Evolutionary conservation across 2,113 vertebrate genomes (phyloP), one percentile per base, ranked within the genome.

Genomic region (Argyrosomus japonicus): DNA sequence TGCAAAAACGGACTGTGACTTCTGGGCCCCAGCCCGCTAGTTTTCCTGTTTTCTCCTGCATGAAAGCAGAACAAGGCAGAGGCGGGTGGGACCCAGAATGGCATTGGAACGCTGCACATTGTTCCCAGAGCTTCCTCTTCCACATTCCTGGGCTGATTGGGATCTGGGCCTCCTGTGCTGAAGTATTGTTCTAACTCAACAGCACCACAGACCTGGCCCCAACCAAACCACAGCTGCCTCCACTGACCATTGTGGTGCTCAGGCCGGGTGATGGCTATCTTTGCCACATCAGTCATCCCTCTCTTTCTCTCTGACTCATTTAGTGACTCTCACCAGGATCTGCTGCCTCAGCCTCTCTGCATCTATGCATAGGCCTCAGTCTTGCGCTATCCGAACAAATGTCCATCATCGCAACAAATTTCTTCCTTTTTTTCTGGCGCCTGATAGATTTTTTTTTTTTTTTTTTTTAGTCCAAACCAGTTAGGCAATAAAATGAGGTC

Each of bases 81-180:
- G 61, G 75, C 79, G 76, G 91, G 89, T 75, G 87, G 89, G 79
- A 89, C 88, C 78, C 85, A 83, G 87, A 82, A 84, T 58, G 54
- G 77, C 77, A 86, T 77, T 77, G 91, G 90, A 93, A 92, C 85
- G 81, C 84, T 93, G 73, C 71, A 87, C 90, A 95, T 96, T 96
- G 95, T 96, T 95, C 88, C 78, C 72, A 32, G 77, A 73, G 89
- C 92, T 96, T 96, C 95, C 95, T 95, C 91, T 93, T 91, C 89
- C 93, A 95, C 94, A 96, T 96, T 96, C 94, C 93, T 95, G 86
- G 80, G 23, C 89, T 92, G 95, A 95, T 94, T 94, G 90, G 82
- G 93, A 94, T 94, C 90, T 82, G 84, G 91, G 85, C 81, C 90
- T 92, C 89, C 91, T 87, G 80, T 83, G 77, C 85, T 81, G 83